phyloP scores from a whole-genome alignment of 2,113 vertebrate species.

The Rhombomys opimus region DNA sequence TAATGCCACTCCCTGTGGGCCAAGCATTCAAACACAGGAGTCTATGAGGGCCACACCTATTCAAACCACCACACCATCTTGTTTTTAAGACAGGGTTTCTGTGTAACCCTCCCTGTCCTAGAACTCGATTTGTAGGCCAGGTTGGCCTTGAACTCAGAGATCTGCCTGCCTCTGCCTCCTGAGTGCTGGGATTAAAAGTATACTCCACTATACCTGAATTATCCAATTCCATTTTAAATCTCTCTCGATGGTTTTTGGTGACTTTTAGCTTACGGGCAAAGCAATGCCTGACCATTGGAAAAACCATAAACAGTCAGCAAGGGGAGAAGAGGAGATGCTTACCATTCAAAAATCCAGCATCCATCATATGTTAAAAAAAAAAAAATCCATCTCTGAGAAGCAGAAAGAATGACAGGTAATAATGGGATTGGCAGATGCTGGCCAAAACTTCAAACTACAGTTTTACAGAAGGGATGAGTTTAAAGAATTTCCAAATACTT shows the following conservation, averaged over 20 bases:
- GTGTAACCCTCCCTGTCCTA: background rate
- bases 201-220: background rate
- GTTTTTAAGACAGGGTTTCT: background rate
- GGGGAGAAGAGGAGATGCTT: background rate
- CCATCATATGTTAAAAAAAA: background rate
- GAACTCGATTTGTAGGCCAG: background rate
- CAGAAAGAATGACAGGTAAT: background rate
- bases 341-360: background rate
- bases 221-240: background rate
- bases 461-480: background rate
- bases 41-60: background rate
- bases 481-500: no score
- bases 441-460: background rate
- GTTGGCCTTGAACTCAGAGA: background rate
- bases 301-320: conserved; percentile 22
- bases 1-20: no score
- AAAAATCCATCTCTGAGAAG: background rate
- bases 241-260: background rate
- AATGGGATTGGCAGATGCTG: background rate
- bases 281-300: background rate
- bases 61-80: background rate
- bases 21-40: background rate
- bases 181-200: background rate
- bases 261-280: background rate
- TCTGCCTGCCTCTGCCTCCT: no score